Percentiles rank a stretch among this genome's conserved stretches.
Evolutionary conservation across 2,113 vertebrate genomes (phyloP).

Genomic region (Phainopepla nitens): DNA sequence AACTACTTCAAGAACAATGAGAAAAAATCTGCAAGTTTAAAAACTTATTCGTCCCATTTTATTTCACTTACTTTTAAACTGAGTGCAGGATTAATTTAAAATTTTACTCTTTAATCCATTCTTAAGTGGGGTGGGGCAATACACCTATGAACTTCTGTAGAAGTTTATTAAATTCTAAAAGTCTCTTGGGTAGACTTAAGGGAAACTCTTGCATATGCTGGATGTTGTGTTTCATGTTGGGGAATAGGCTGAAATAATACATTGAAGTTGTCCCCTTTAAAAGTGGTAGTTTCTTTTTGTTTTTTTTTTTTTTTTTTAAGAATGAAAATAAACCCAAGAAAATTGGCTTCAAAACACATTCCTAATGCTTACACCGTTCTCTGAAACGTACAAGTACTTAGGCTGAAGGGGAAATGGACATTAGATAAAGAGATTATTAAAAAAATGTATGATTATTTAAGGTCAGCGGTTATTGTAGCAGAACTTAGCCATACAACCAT

Average conservation of each 20-base stretch:
- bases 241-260: neutral
- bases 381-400: neutral
- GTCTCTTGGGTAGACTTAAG: neutral
- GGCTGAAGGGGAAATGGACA: neutral
- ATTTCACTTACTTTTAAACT: neutral
- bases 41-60: neutral
- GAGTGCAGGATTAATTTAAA: neutral
- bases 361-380: neutral
- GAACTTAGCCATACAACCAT: neutral
- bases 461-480: neutral
- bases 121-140: neutral
- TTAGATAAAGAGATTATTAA: slow-evolving; percentile 5
- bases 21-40: neutral
- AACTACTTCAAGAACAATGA: neutral
- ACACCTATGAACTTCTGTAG: neutral
- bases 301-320: neutral
- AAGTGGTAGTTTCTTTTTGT: neutral
- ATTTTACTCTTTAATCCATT: neutral
- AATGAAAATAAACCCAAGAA: neutral
- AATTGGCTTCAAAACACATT: slow-evolving; percentile 10
- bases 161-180: neutral
- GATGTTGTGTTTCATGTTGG: neutral
- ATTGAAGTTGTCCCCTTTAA: neutral
- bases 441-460: neutral
- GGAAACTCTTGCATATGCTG: neutral